These are phyloP conservation scores for Tachystola acroxantha DNA, from an alignment of 2,888 invertebrate genomes.

Conservation along the genomic window DNA sequence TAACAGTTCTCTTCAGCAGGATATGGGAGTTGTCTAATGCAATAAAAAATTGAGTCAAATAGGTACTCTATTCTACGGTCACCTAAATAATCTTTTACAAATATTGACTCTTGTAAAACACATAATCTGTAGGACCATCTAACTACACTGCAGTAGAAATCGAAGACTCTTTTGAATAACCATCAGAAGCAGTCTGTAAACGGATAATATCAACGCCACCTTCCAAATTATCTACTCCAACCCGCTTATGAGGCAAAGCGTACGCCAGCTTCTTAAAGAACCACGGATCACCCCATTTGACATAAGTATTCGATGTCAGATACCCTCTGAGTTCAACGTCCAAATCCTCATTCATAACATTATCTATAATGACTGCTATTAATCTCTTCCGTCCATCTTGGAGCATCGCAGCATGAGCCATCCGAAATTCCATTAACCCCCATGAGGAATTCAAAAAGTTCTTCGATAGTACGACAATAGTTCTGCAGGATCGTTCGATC, in stretches of 20 bases:
- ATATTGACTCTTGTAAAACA: too few species aligned
- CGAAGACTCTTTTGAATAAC: too few species aligned
- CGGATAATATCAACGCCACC: too few species aligned
- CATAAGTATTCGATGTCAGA: conserved; percentile 86
- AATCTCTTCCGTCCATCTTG: conserved; percentile 80
- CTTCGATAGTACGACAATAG: conserved; percentile 23
- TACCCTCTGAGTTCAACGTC: conserved; percentile 61
- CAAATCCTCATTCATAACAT: conserved; percentile 40
- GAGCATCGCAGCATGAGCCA: conserved; percentile 59
- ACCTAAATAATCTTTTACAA: too few species aligned
- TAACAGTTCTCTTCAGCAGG: too few species aligned
- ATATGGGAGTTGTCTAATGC: too few species aligned
- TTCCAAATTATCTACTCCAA: too few species aligned
- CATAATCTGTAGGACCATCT: too few species aligned
- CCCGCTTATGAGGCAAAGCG: conserved; percentile 71
- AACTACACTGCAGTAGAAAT: too few species aligned
- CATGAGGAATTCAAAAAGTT: conserved; percentile 54
- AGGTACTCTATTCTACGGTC: too few species aligned
- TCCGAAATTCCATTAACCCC: conserved; percentile 81
- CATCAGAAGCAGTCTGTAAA: too few species aligned
- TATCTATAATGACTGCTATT: conserved; percentile 83
- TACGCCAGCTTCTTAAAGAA: conserved; percentile 88
- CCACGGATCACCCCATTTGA: conserved; percentile 88
- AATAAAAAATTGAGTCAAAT: too few species aligned
- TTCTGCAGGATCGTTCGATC: conserved; percentile 80